Conservation (phyloP, 2,888 invertebrate species). For the Amblyteles armatorius region DNA sequence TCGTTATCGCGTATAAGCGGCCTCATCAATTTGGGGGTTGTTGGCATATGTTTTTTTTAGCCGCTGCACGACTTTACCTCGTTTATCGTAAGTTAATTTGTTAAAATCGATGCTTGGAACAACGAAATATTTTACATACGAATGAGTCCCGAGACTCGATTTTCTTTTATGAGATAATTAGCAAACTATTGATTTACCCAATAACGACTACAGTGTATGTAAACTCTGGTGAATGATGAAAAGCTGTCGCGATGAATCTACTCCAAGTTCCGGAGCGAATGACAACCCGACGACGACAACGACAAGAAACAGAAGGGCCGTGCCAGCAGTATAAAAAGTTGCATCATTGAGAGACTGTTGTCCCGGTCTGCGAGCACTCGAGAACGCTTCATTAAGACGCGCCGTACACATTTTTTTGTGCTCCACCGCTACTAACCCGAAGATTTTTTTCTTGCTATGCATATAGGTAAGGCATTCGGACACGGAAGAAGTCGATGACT, state of each 20-base stretch:
- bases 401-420: conserved; percentile 1
- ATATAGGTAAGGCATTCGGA: not conserved
- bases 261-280: conserved; percentile 30
- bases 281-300: not conserved
- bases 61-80: not conserved
- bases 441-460: too few species aligned
- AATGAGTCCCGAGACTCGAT: not conserved
- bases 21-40: not conserved
- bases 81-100: too few species aligned
- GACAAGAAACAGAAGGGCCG: conserved; percentile 18
- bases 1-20: not conserved
- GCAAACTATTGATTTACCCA: too few species aligned
- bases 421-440: too few species aligned
- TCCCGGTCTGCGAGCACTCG: conserved; percentile 28
- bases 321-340: conserved; percentile 30
- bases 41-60: not conserved
- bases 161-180: too few species aligned
- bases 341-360: conserved; percentile 46
- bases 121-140: not conserved
- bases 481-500: not conserved
- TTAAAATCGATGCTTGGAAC: not conserved
- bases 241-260: conserved; percentile 18
- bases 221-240: not conserved
- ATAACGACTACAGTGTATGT: not conserved
- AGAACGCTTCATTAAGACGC: conserved; percentile 53